Percentiles rank a stretch among this genome's conserved stretches.
Conservation (phyloP, 2,113 vertebrate species). For the Pelusios castaneus region DNA sequence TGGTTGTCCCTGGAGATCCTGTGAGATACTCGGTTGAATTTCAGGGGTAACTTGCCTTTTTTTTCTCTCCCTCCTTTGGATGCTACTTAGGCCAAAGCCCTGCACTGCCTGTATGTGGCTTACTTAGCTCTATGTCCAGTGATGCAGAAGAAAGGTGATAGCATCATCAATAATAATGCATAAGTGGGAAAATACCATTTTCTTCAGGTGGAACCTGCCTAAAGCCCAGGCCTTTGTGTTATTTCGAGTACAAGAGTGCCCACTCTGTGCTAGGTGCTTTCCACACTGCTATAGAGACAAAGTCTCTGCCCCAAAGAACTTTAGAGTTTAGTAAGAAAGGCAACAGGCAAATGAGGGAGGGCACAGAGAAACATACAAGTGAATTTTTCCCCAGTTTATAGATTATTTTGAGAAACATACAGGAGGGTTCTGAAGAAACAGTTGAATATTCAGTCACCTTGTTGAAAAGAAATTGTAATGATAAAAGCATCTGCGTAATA, state of each 20-base stretch:
- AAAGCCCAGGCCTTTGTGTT: not conserved
- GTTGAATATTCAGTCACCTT: not conserved
- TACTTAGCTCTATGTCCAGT: not conserved
- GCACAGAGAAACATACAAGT: not conserved
- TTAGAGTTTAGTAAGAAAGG: not conserved
- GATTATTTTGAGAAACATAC: not conserved
- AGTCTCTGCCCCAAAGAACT: not conserved
- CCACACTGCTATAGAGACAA: not conserved
- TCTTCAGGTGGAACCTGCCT: not conserved
- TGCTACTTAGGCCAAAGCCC: not conserved
- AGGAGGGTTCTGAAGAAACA: not conserved
- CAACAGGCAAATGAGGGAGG: not conserved
- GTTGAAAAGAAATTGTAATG: not conserved
- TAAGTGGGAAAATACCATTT: not conserved
- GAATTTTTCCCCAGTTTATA: not conserved
- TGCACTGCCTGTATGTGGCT: not conserved
- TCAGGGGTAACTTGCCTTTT: constrained; percentile 72
- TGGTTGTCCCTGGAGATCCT: constrained; percentile 49
- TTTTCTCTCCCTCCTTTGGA: not conserved
- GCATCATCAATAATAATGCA: not conserved
- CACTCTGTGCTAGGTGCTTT: not conserved
- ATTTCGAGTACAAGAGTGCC: not conserved
- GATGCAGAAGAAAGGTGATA: not conserved
- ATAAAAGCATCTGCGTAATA: not conserved
- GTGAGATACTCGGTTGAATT: constrained; percentile 77